Conservation (phyloP, 2,797 vertebrate species). For the Orestias chungarensis region DNA sequence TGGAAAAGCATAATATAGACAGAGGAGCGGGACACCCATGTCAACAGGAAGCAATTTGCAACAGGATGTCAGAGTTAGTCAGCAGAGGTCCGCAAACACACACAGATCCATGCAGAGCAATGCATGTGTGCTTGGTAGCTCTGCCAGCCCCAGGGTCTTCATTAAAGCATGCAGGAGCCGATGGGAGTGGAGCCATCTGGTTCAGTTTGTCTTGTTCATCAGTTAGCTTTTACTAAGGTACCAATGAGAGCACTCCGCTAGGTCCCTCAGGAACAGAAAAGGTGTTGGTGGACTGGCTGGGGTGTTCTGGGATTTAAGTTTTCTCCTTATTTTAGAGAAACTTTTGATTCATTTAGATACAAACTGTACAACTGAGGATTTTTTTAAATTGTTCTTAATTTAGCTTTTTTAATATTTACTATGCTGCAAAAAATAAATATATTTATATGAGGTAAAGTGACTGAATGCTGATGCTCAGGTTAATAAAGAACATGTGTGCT, state of each 20-base stretch:
- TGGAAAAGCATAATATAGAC: slow-evolving; percentile 19
- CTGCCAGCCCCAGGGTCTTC: slow-evolving; percentile 62
- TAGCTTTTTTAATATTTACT: not conserved
- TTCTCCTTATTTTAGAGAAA: slow-evolving; percentile 15
- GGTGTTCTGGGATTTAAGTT: slow-evolving; percentile 8
- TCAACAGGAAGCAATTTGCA: slow-evolving; percentile 75
- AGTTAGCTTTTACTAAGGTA: slow-evolving; percentile 62
- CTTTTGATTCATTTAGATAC: not conserved
- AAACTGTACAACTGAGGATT: not conserved
- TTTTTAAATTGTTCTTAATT: not conserved
- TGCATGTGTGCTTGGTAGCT: slow-evolving; percentile 50
- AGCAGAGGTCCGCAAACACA: slow-evolving; percentile 26
- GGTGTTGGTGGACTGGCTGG: slow-evolving; percentile 19
- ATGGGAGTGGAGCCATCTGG: slow-evolving; percentile 70
- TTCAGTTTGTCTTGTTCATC: slow-evolving; percentile 70
- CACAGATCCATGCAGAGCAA: slow-evolving; percentile 18
- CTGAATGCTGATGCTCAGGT: not conserved
- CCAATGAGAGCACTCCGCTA: slow-evolving; percentile 51
- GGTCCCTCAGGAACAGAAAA: slow-evolving; percentile 32
- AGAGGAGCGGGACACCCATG: slow-evolving; percentile 50
- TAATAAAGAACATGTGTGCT: not conserved
- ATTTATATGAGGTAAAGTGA: not conserved
- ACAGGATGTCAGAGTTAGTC: slow-evolving; percentile 65
- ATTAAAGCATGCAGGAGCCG: slow-evolving; percentile 67
- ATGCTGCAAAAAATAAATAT: not conserved